Conservation (phyloP, 2,797 vertebrate species). For the Myotis vivesi region DNA sequence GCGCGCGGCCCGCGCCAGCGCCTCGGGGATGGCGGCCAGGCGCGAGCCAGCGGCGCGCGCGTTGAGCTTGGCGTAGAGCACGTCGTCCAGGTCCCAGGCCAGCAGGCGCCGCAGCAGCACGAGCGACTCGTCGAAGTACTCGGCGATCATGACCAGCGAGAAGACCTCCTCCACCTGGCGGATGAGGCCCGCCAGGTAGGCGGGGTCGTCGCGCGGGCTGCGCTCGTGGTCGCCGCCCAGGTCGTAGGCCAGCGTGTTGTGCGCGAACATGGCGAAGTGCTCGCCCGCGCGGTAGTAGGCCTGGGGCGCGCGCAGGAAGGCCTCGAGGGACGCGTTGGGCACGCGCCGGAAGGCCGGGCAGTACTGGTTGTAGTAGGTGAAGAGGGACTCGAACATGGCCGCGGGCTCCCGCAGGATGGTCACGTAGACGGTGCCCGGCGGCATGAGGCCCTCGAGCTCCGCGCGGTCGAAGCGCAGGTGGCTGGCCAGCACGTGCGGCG, state of each 20-base stretch:
- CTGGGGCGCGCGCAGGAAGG: conserved; percentile 86
- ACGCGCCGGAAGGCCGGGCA: conserved; percentile 89
- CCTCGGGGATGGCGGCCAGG: conserved; percentile 80
- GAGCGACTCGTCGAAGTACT: conserved; percentile 92
- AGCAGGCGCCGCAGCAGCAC: conserved; percentile 90
- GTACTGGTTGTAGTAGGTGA: conserved; percentile 91
- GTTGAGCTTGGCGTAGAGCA: conserved; percentile 91
- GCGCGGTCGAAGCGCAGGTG: conserved; percentile 89
- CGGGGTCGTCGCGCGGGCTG: conserved; percentile 69
- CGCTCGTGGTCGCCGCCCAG: conserved; percentile 90
- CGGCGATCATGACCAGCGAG: conserved; percentile 91
- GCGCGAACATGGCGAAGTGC: conserved; percentile 89
- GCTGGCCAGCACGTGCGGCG: conserved; percentile 87
- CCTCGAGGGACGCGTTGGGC: conserved; percentile 89
- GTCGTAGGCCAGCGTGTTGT: conserved; percentile 90
- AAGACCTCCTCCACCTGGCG: conserved; percentile 87
- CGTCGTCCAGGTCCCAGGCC: conserved; percentile 90
- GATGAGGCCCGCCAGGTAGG: conserved; percentile 85
- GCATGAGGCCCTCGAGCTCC: conserved; percentile 88
- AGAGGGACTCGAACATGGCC: conserved; percentile 93
- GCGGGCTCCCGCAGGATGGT: conserved; percentile 91
- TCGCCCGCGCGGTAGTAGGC: conserved; percentile 88
- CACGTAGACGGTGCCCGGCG: conserved; percentile 87
- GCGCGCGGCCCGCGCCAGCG: conserved; percentile 83
- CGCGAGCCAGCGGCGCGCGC: conserved; percentile 88